A percentile compares a stretch with the other conserved stretches of the same genome.
These are phyloP conservation scores for Habrosyne pyritoides DNA, from an alignment of 2,888 invertebrate species.

Conservation along the genomic window DNA sequence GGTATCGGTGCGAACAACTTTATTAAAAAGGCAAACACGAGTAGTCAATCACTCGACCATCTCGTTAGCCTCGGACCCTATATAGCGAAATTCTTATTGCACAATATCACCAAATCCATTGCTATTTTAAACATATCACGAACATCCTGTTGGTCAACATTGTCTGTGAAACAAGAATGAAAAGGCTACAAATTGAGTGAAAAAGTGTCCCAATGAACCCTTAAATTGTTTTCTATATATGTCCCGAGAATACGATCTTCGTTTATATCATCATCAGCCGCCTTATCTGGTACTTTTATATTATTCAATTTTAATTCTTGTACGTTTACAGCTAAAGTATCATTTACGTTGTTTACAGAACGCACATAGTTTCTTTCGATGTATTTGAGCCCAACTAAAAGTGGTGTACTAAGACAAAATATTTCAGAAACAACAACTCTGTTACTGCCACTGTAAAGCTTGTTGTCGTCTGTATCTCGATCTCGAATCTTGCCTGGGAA, in stretches of 20 bases:
- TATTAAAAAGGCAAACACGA: constrained; percentile 69
- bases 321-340: constrained; percentile 45
- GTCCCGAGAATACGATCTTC: constrained; percentile 55
- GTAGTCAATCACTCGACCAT: constrained; percentile 52
- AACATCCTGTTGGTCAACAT: constrained; percentile 32
- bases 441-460: constrained; percentile 68
- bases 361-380: constrained; percentile 48
- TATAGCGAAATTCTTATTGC: constrained; percentile 50
- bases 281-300: constrained; percentile 49
- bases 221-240: constrained; percentile 62
- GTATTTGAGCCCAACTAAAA: constrained; percentile 53
- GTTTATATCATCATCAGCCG: constrained; percentile 52
- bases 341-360: constrained; percentile 54
- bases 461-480: constrained; percentile 57
- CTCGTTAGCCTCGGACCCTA: constrained; percentile 60
- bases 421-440: constrained; percentile 70
- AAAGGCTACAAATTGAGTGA: constrained; percentile 65
- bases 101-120: constrained; percentile 46
- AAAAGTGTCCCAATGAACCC: constrained; percentile 65
- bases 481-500: constrained; percentile 20
- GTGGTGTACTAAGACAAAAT: constrained; percentile 55
- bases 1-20: constrained; percentile 69
- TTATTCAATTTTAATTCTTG: constrained; percentile 55
- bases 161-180: constrained; percentile 47
- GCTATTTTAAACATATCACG: constrained; percentile 43